Evolutionary conservation across 1,140 invertebrate genomes (phyloP).

Genomic region (Dendrolimus punctatus): DNA sequence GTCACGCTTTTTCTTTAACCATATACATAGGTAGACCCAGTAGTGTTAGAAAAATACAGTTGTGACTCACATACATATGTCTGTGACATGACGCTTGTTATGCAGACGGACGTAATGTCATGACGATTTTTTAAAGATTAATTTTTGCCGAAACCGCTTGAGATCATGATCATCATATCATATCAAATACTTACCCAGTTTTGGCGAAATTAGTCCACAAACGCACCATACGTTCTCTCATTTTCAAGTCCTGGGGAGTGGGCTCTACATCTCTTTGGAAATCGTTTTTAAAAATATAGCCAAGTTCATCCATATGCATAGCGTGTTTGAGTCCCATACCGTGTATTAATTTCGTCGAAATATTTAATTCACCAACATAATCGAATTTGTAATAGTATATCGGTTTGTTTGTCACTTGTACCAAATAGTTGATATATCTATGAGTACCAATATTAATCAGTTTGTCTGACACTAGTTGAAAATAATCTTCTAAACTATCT

Average conservation of each 20-base stretch:
- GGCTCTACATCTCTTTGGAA: slow-evolving; percentile 32
- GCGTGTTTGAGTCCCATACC: slow-evolving; percentile 29
- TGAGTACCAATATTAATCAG: slow-evolving; percentile 42
- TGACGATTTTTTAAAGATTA: too few relatives aligned
- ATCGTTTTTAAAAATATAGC: slow-evolving; percentile 57
- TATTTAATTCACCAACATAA: slow-evolving; percentile 56
- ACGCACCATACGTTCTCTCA: slow-evolving; percentile 56
- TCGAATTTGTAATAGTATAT: slow-evolving; percentile 66
- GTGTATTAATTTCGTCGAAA: slow-evolving; percentile 27
- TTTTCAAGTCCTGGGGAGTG: slow-evolving; percentile 35
- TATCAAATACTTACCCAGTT: slow-evolving; percentile 49
- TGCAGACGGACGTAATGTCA: too few relatives aligned
- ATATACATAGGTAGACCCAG: too few relatives aligned
- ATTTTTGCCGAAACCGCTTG: too few relatives aligned
- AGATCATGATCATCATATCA: not conserved
- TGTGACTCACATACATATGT: too few relatives aligned
- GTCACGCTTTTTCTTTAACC: too few relatives aligned
- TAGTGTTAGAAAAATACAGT: too few relatives aligned
- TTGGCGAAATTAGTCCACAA: slow-evolving; percentile 74
- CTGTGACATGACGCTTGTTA: too few relatives aligned
- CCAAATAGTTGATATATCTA: slow-evolving; percentile 46
- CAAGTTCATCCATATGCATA: slow-evolving; percentile 59
- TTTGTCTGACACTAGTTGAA: slow-evolving; percentile 51
- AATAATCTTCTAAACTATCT: slow-evolving; percentile 34
- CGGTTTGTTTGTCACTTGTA: slow-evolving; percentile 45